A percentile compares a stretch with the other conserved stretches of the same genome.
Conservation (phyloP, 2,888 invertebrate species). For the Epinotia demarniana region DNA sequence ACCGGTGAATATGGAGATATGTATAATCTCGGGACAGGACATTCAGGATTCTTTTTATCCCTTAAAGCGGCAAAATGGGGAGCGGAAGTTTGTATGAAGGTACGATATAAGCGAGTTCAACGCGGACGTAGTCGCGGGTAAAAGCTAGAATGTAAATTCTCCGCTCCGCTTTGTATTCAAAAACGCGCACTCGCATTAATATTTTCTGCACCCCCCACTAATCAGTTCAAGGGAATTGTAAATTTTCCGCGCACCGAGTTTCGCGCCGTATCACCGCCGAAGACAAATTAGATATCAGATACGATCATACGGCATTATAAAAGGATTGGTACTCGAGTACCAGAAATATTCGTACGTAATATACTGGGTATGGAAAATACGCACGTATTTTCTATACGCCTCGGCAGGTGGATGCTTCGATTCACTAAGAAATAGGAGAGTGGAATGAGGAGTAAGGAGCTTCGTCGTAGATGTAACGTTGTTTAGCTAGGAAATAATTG, state of each 20-base stretch:
- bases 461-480: too few species aligned
- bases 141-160: background rate
- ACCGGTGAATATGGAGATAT: too few species aligned
- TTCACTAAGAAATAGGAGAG: too few species aligned
- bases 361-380: background rate
- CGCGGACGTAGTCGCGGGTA: background rate
- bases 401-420: background rate
- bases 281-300: conserved; percentile 28
- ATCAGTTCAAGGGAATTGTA: conserved; percentile 29
- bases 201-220: background rate
- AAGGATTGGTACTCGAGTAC: background rate
- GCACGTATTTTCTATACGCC: background rate
- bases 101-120: too few species aligned
- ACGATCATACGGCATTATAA: conserved; percentile 2
- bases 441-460: too few species aligned
- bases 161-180: background rate
- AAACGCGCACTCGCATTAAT: background rate
- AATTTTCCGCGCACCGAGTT: conserved; percentile 10
- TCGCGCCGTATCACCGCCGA: conserved; percentile 11
- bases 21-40: too few species aligned
- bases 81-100: too few species aligned
- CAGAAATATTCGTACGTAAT: background rate
- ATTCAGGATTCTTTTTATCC: too few species aligned
- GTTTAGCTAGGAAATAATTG: too few species aligned
- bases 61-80: too few species aligned